Evolutionary conservation across 1,140 invertebrate species (phyloP).

Genomic region (Scaptomyza montana): DNA sequence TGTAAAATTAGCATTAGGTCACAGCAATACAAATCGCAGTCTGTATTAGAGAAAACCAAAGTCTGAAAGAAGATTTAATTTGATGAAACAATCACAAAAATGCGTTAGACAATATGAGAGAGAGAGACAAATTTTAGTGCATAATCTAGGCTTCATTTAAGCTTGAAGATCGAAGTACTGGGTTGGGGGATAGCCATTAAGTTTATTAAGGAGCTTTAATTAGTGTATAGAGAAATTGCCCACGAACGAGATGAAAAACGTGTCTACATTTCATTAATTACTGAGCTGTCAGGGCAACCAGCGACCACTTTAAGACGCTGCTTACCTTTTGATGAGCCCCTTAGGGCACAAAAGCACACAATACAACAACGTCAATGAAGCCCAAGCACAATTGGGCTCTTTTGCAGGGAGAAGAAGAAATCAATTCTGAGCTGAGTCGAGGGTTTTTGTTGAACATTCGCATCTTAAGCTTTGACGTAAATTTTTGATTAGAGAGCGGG

Average conservation of each 20-base stretch:
- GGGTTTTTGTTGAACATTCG: constrained; percentile 75
- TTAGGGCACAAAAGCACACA: constrained; percentile 47
- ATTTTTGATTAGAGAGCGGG: constrained; percentile 65
- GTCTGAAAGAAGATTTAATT: constrained; percentile 23
- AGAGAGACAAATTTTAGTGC: constrained; percentile 41
- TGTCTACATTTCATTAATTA: constrained; percentile 78
- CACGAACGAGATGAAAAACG: constrained; percentile 23
- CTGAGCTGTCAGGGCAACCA: constrained; percentile 48
- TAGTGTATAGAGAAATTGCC: constrained; percentile 56
- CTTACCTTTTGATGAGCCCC: constrained; percentile 73
- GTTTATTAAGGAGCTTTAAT: constrained; percentile 77
- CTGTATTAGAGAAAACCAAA: too few species aligned
- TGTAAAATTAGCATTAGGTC: neutral
- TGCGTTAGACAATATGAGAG: constrained; percentile 21
- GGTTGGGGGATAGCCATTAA: constrained; percentile 58
- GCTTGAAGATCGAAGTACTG: neutral
- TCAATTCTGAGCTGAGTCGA: constrained; percentile 23
- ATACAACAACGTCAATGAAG: constrained; percentile 52
- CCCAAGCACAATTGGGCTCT: neutral
- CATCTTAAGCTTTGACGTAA: constrained; percentile 77
- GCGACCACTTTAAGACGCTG: constrained; percentile 56
- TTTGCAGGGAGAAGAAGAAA: neutral
- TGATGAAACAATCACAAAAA: constrained; percentile 19
- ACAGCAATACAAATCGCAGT: neutral
- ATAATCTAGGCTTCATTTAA: constrained; percentile 65